These are phyloP conservation scores for Epinotia ramella DNA, from an alignment of 2,888 invertebrate genomes.

Conservation along the genomic window DNA sequence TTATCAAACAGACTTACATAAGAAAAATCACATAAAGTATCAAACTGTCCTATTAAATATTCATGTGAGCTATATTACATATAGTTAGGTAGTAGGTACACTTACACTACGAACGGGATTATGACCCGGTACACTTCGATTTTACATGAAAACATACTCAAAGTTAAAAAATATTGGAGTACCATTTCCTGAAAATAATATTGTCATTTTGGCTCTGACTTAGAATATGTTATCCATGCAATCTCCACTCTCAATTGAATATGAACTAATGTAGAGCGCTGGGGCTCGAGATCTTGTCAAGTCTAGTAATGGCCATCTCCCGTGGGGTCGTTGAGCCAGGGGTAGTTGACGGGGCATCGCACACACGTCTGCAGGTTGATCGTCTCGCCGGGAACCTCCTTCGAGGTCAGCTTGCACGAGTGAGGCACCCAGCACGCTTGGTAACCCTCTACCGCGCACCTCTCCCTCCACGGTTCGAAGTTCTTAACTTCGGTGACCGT, in stretches of 20 bases:
- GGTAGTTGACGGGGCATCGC: slow-evolving; percentile 97
- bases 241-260: slow-evolving; percentile 71
- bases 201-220: slow-evolving; percentile 55
- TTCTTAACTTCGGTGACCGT: slow-evolving; percentile 94
- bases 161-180: slow-evolving; percentile 57
- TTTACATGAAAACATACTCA: slow-evolving; percentile 77
- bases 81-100: slow-evolving; percentile 80
- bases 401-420: slow-evolving; percentile 95
- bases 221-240: slow-evolving; percentile 74
- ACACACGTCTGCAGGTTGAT: slow-evolving; percentile 97
- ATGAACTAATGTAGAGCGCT: slow-evolving; percentile 77
- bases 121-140: slow-evolving; percentile 82
- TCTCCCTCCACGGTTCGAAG: slow-evolving; percentile 98
- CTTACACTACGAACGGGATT: slow-evolving; percentile 85
- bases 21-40: slow-evolving; percentile 84
- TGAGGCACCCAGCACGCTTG: slow-evolving; percentile 95
- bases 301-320: slow-evolving; percentile 94
- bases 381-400: slow-evolving; percentile 97
- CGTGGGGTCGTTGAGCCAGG: slow-evolving; percentile 97
- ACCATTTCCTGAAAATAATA: slow-evolving; percentile 49
- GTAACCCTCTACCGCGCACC: slow-evolving; percentile 94
- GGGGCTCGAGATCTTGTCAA: slow-evolving; percentile 78
- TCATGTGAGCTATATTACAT: slow-evolving; percentile 86
- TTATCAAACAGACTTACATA: slow-evolving; percentile 85
- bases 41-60: slow-evolving; percentile 85